Base-by-base conservation (phyloP, 2,113 vertebrate genomes). In the Synchiropus splendidus region DNA sequence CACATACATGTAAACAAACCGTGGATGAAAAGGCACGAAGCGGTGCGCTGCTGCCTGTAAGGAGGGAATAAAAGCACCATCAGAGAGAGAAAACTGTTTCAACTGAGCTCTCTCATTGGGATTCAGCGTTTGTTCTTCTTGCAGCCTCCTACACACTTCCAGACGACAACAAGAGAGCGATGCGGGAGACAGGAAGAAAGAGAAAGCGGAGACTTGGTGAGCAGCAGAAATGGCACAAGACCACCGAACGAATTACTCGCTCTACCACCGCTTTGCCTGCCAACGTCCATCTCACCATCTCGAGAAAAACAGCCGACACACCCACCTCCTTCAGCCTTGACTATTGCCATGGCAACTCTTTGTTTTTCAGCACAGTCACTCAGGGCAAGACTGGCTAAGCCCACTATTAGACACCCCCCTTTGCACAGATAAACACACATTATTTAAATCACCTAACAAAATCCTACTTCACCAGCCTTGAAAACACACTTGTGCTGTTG, bases 61-160 rank as follows among this genome's bases (percentile, higher is more conserved):
- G 68, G 56, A 59, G 69, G 42, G 39, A 53, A 47, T 41, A 58
- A 60, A 56, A 50, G 44, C 46, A 36, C 54, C 34, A 69, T 54
- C 50, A 42, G 39, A 51, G 48, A 45, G 42, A 68, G 54, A 56
- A 31, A 11, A 45, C 57, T 51, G 63, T 65, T 68, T 61, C 49
- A 63, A 48, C 58, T 73, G 50, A 51, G 45, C 44, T 49, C 43
- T 73, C 72, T 84, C 72, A 83, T 84, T 85, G 63, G 81, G 39
- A 86, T 85, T 75, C 82, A 69, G 61, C 12, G 58, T 72, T 71
- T 65, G 71, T 77, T 72, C 68, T 70, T 53, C 40, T 64, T 16
- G 37, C 53, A 66, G 62, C 62, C 79, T 81, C 74, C 73, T 61
- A 73, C 72, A 68, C 63, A 41, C 74, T 74, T 61, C 51, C 51